Evolutionary conservation across 2,888 invertebrate genomes (phyloP), one percentile per base, ranked within the genome.

Genomic region (Podotricha telesiphe): DNA sequence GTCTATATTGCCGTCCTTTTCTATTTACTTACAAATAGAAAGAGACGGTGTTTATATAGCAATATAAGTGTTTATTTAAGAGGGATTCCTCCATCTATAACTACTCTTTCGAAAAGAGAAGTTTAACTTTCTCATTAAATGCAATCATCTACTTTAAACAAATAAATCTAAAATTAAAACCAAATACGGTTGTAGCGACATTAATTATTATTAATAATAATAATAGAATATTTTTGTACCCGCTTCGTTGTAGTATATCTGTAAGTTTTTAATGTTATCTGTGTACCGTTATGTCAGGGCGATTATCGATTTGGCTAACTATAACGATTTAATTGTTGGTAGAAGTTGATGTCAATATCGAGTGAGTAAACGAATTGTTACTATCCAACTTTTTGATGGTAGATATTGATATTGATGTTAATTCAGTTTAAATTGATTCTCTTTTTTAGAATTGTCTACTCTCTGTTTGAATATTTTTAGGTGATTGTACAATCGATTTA

Each of bases 151-250:
- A n/a, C n/a, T n/a, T n/a, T n/a, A n/a, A n/a, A n/a, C n/a, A n/a
- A n/a, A n/a, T n/a, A n/a, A n/a, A n/a, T n/a, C n/a, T n/a, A 37
- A 17, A 53, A 42, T 2, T 13, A 42, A 58, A 58, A 40, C 42
- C 22, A 20, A 7, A 62, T 15, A 34, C 0, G 34, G 37, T 34
- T 48, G 15, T 37, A 34, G 62, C 19, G 19, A 45, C 62, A 11
- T 34, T 55, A 34, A 55, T 55, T 34, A 69, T 73, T 71, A 71
- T 71, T 48, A 55, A 48, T 65, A 28, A 67, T 69, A 63, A 67
- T 68, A 66, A 72, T 74, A 72, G 59, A 73, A 74, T 77, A 77
- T 77, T 77, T 77, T 77, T 77, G 68, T 77, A 77, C 77, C 74
- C 72, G 70, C 75, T 75, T 76, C 73, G 59, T 69, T 67, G 74